Evolutionary conservation across 2,797 vertebrate species (phyloP), one percentile per base, ranked within the genome.

Genomic region (Rhinatrema bivittatum): DNA sequence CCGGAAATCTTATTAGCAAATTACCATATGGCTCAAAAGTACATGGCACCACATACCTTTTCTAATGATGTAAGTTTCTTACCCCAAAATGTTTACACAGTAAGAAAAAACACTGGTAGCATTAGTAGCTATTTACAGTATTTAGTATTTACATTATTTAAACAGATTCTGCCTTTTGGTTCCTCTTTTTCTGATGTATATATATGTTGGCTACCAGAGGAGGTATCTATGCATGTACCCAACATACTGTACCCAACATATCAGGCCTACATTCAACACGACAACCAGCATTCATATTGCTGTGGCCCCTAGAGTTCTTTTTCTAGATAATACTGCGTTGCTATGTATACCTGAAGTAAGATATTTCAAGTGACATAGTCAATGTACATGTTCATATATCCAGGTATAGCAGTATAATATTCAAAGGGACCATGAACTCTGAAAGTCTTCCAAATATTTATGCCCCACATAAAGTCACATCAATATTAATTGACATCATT

Each of bases 41-140:
- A 54, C 42, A 47, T 55, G 41, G 36, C 42, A 62, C 53, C 9
- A 25, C 31, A 25, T 26, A 46, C 17, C 19, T 29, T 39, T 37
- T 25, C 36, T 46, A 52, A 55, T 43, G 61, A 50, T 40, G 36
- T 50, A 29, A 13, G 30, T 65, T 50, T 56, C 43, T 58, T 60
- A 43, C 43, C 62, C 46, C 51, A 53, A 66, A 74, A 68, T 42
- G 39, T 38, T 52, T 52, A 63, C 52, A 62, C 57, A 58, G 57
- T 57, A 56, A 39, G 56, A 56, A 62, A 56, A 32, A 33, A 51
- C 56, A 60, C 25, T 40, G 44, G 64, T 9, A 47, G 57, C 39
- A 46, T 44, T 46, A 36, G 46, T 50, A 68, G 39, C 31, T 20
- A 49, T 29, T 39, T 28, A 45, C 44, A 36, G 27, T 21, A 52